Evolutionary conservation across 1,140 invertebrate genomes (phyloP), one percentile per base, ranked within the genome.

Genomic region (Aphelinus certus): DNA sequence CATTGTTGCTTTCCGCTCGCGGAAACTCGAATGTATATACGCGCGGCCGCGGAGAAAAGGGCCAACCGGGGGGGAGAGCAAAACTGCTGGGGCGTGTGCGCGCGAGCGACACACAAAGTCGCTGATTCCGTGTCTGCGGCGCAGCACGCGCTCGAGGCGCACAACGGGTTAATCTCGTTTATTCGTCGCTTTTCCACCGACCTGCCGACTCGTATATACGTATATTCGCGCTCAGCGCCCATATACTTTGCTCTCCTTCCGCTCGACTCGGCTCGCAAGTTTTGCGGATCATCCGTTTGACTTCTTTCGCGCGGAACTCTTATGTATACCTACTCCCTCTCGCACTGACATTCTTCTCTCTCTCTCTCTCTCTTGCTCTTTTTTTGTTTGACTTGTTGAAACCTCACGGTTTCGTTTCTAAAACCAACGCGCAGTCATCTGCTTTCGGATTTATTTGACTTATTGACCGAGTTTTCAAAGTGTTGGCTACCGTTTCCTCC

Each of bases 231-330:
- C 26, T 26, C 26, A 26, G 26, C 26, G 26, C 26, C 26, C 26
- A 26, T 26, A 26, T 26, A 26, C 26, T 26, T 26, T 26, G 26
- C 26, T 26, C 26, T 26, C 26, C 26, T 26, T 26, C 26, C 56
- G 9, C 48, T 58, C 42, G 58, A 61, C 62, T 61, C 62, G 62
- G 5, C 47, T 48, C 26, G 26, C 26, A 26, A 26, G 26, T 26
- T 26, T 26, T 26, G 45, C 1, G 10, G 78, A 75, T 77, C 56
- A 79, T 79, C 77, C 71, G 78, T 72, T 78, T 78, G 76, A 79
- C 76, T 80, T 75, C 43, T 58, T 56, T n/a, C 62, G 4, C 26
- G 26, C 26, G 26, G 26, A 26, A 26, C 26, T 26, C 26, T 26
- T 26, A 26, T 26, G 26, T 26, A 26, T 26, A 26, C 26, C 26